These are phyloP conservation scores for Caenorhabditis brenneri DNA, from an alignment of 1,140 invertebrate species.

Conservation along the genomic window DNA sequence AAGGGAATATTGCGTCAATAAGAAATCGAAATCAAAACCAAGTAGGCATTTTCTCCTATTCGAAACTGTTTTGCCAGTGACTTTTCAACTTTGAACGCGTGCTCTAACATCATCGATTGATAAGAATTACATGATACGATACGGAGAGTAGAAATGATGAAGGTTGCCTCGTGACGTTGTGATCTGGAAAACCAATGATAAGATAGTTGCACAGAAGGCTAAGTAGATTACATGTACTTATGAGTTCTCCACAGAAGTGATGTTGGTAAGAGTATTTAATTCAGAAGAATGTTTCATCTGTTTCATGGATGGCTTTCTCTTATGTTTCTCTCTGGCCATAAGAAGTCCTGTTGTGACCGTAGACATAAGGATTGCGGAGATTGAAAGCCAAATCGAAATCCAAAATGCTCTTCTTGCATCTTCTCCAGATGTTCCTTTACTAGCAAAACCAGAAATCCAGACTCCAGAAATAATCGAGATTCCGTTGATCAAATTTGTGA, in stretches of 20 bases:
- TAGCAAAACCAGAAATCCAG: conserved; percentile 28
- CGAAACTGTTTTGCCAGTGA: neutral
- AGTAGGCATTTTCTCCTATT: neutral
- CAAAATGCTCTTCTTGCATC: conserved; percentile 22
- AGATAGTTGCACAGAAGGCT: neutral
- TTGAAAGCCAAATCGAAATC: conserved; percentile 10
- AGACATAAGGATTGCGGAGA: conserved; percentile 27
- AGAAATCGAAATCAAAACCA: neutral
- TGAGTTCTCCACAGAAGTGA: conserved; percentile 40
- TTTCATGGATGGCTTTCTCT: conserved; percentile 41
- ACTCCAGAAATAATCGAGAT: conserved; percentile 42
- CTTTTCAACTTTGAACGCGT: conserved; percentile 15
- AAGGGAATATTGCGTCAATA: neutral
- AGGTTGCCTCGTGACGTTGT: neutral
- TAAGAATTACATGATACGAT: neutral
- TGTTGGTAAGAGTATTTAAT: conserved; percentile 39
- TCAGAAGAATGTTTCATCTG: conserved; percentile 43
- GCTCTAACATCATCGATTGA: neutral
- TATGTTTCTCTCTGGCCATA: conserved; percentile 5
- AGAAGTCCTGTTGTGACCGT: conserved; percentile 11
- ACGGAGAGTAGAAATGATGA: neutral
- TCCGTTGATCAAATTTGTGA: conserved; percentile 49
- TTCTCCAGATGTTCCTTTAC: conserved; percentile 12
- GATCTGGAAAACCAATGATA: conserved; percentile 32
- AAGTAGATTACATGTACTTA: conserved; percentile 31